Evolutionary conservation across 2,888 invertebrate genomes (phyloP).

Genomic region (Brachyptera putata): DNA sequence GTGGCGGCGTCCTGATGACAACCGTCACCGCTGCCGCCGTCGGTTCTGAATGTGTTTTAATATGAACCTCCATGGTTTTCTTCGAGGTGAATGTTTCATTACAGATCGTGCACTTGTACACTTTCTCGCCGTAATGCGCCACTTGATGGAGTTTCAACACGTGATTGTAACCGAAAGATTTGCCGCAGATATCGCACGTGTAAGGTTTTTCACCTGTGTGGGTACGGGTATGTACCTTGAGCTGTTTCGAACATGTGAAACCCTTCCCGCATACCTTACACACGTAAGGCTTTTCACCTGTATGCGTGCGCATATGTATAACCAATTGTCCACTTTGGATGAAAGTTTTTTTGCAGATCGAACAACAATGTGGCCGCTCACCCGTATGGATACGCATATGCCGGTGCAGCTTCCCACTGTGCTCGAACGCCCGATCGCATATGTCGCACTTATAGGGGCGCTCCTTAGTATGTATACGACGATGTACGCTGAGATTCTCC

Average conservation of each 20-base stretch:
- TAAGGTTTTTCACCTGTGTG: constrained; percentile 90
- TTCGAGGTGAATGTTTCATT: constrained; percentile 87
- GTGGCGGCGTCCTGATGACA: constrained; percentile 41
- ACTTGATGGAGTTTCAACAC: constrained; percentile 85
- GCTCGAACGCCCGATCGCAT: constrained; percentile 84
- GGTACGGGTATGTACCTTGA: constrained; percentile 86
- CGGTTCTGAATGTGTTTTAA: constrained; percentile 67
- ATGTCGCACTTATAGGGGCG: constrained; percentile 86
- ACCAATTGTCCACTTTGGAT: constrained; percentile 89
- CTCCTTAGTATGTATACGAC: constrained; percentile 85
- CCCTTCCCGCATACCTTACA: constrained; percentile 77
- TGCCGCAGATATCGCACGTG: constrained; percentile 85
- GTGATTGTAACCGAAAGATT: constrained; percentile 88
- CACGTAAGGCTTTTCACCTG: constrained; percentile 49
- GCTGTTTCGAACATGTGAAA: constrained; percentile 86
- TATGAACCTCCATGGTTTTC: constrained; percentile 86
- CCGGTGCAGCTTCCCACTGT: constrained; percentile 83
- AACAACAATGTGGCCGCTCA: constrained; percentile 84
- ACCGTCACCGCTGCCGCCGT: constrained; percentile 31
- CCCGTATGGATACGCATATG: constrained; percentile 90
- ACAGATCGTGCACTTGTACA: constrained; percentile 88
- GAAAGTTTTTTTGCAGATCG: constrained; percentile 82
- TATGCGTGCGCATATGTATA: constrained; percentile 86
- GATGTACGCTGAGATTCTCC: constrained; percentile 85
- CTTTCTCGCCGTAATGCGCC: constrained; percentile 86